These are phyloP conservation scores for Myotis lucifugus DNA, from an alignment of 2,113 vertebrate species.

Conservation along the genomic window DNA sequence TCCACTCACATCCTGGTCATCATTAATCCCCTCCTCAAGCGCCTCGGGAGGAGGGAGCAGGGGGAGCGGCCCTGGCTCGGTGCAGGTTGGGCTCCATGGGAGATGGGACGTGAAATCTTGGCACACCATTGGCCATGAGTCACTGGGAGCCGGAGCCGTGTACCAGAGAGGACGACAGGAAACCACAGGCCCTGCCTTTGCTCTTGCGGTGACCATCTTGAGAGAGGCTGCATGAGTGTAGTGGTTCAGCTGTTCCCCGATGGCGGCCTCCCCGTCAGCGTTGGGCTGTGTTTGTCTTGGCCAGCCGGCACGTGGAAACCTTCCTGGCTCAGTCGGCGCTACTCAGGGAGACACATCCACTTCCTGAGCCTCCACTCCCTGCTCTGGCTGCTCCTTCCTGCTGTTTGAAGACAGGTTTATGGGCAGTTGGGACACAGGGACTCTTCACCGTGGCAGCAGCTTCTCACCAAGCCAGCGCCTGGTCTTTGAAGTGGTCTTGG, in stretches of 20 bases:
- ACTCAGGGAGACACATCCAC: conserved; percentile 73
- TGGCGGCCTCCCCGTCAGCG: conserved; percentile 75
- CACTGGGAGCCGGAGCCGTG: conserved; percentile 46
- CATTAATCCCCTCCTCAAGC: conserved; percentile 24
- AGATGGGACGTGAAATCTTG: conserved; percentile 76
- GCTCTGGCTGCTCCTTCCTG: conserved; percentile 51
- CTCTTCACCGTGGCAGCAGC: conserved; percentile 59
- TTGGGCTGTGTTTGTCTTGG: conserved; percentile 84
- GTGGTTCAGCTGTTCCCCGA: conserved; percentile 79
- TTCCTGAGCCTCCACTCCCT: conserved; percentile 69
- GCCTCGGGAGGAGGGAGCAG: conserved; percentile 31
- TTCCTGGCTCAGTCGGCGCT: conserved; percentile 67
- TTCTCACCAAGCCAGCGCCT: conserved; percentile 58
- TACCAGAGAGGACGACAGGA: conserved; percentile 78
- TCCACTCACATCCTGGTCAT: conserved; percentile 46
- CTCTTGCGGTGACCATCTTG: conserved; percentile 78
- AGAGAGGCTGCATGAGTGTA: conserved; percentile 77
- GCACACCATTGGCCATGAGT: conserved; percentile 62
- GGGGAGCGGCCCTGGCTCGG: background rate
- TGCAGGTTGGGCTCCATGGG: background rate
- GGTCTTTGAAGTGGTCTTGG: conserved; percentile 55
- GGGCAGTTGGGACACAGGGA: conserved; percentile 18
- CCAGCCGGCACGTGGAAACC: conserved; percentile 75
- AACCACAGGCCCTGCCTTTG: conserved; percentile 83
- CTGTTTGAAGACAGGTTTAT: conserved; percentile 43